Percentiles rank a stretch among this genome's conserved stretches.
Evolutionary conservation across 2,888 invertebrate species (phyloP).

Genomic region (Catocala sponsa): DNA sequence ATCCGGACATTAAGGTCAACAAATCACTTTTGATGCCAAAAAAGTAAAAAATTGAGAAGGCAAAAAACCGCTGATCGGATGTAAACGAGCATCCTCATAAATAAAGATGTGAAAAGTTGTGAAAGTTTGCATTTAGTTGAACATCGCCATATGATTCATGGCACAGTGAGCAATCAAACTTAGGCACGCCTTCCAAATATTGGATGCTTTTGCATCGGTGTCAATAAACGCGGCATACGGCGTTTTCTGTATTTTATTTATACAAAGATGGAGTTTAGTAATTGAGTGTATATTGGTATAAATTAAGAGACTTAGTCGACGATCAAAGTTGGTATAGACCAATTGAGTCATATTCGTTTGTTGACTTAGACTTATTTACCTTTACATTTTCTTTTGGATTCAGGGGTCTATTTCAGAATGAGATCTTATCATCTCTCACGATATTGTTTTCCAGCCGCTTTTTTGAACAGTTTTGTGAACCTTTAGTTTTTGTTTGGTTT

Average conservation of each 20-base stretch:
- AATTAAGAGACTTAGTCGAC: no score
- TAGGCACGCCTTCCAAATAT: conserved; percentile 54
- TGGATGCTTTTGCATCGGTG: conserved; percentile 13
- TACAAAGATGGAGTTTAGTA: no score
- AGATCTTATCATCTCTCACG: no score
- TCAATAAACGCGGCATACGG: conserved; percentile 5
- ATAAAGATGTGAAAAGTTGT: conserved; percentile 73
- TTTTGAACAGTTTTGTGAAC: no score
- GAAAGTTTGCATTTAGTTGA: conserved; percentile 61
- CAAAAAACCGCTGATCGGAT: conserved; percentile 68
- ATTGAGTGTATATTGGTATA: no score
- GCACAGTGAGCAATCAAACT: conserved; percentile 77
- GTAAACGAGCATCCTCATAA: conserved; percentile 74
- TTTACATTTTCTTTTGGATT: no score
- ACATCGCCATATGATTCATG: conserved; percentile 71
- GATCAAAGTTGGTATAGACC: no score
- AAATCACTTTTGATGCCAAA: conserved; percentile 48
- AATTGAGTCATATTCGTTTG: no score
- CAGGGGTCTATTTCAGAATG: no score
- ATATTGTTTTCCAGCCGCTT: no score
- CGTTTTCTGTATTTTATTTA: not conserved
- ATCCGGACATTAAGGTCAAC: conserved; percentile 41
- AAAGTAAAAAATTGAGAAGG: conserved; percentile 47
- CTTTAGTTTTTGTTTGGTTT: no score
- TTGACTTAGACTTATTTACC: no score